Base-by-base conservation (phyloP, 2,113 vertebrate species). In the Oryzias melastigma region DNA sequence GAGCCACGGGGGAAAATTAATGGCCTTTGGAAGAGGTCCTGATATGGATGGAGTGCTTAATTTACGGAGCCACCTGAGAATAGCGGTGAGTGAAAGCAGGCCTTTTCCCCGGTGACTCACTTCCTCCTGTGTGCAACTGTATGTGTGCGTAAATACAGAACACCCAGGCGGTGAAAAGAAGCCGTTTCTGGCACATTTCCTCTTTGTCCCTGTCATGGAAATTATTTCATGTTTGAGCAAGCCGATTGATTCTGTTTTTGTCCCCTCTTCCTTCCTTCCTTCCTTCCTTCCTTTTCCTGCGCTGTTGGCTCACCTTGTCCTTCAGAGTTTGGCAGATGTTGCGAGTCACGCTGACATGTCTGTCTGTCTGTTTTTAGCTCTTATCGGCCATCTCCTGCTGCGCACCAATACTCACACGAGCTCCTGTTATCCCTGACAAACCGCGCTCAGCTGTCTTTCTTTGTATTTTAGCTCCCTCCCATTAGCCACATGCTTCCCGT, bases 31-130 rank as follows among this genome's bases (percentile, higher is more conserved):
- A 84, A 77, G 52, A 77, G 52, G 64, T 62, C 57, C 64, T 68
- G 67, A 77, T 82, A 65, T 45, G 52, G 52, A 71, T 45, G 47
- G 64, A 78, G 78, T n/a, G 65, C 78, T 82, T 85, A 52, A 82
- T 85, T 88, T 83, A 82, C 73, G 50, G 25, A 68, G 69, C 73
- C 87, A 85, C 74, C 80, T 83, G 83, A 83, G 82, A 82, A 57
- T 78, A 60, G 57, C 57, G 66, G 58, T 78, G 76, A 82, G 70
- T 62, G 49, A 69, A 82, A 74, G 69, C 79, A 73, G 69, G 42
- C 59, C 27, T 68, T 27, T 1, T 77, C 65, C 77, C 73, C 25
- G 6, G 61, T 71, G 82, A 83, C 58, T 71, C 78, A 62, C 69
- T 73, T 80, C 61, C 58, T 69, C 58, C 25, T 78, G 27, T 61